Base-by-base conservation (phyloP, 2,888 invertebrate species). In the Lasioglossum oenotherae region DNA sequence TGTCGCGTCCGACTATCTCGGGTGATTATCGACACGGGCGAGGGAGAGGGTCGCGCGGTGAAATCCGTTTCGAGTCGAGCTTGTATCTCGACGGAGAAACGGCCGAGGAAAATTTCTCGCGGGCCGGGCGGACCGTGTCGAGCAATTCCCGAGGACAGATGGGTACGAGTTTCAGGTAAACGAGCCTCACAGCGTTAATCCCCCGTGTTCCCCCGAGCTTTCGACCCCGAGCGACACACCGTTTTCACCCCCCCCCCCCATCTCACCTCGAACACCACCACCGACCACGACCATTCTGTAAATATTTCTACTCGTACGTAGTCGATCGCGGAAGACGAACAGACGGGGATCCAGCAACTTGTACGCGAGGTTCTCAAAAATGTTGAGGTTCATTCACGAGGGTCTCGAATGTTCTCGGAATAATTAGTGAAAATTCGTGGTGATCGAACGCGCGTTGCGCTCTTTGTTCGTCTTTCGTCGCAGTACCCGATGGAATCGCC, bases 241-340 rank as follows among this genome's bases (percentile, higher is more conserved):
- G 46, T 57, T 53, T 23, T 73, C 31, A 72, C n/a, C 31, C 31
- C 49, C 16, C 16, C n/a, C 31, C 31, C 49, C 16, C 16, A 16
- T 57, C n/a, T 57, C 14, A 64, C 31, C 67, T 2, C 19, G 3
- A 31, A 10, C 35, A 44, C 64, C 4, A 35, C 67, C 35, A n/a
- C 69, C 31, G 46, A 64, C 69, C 76, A 49, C 77, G 73, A 49
- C 67, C 67, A 38, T 44, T 80, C 35, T 84, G 80, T 78, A 84
- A 72, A 84, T 86, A 81, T 75, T 80, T 78, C 53, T 53, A 77
- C 23, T 35, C n/a, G 38, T 38, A 38, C 35, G n/a, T 38, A 41
- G 78, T 78, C 60, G 75, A 82, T 75, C 69, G 49, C 41, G n/a
- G 35, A 38, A 69, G 69, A 60, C 53, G 81, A 49, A 78, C 38